Percentiles rank a stretch among this genome's conserved stretches.
Evolutionary conservation across 1,140 invertebrate genomes (phyloP).

Genomic region (Nasonia longicornis): DNA sequence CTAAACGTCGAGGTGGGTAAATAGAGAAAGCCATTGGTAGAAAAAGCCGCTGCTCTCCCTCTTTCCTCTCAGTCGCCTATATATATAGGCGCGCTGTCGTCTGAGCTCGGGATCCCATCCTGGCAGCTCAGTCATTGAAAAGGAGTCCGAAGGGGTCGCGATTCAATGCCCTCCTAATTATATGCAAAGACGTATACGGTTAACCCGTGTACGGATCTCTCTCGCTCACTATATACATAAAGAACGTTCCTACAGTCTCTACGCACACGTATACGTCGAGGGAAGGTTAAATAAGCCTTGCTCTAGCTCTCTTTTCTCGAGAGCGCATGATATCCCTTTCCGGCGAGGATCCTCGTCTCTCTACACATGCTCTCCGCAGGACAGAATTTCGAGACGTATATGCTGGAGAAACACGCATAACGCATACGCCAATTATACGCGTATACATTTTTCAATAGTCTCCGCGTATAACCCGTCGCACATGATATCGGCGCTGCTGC

Average conservation of each 20-base stretch:
- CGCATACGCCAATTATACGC: background rate
- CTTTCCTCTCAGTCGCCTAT: background rate
- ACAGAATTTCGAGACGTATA: background rate
- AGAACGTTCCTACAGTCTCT: background rate
- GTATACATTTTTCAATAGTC: background rate
- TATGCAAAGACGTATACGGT: constrained; percentile 60
- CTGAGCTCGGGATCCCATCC: constrained; percentile 53
- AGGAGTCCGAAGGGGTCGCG: constrained; percentile 55
- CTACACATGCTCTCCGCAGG: background rate
- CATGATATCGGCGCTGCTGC: background rate
- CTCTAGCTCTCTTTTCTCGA: constrained; percentile 12
- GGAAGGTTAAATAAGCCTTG: constrained; percentile 40
- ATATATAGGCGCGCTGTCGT: background rate
- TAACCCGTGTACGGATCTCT: constrained; percentile 48
- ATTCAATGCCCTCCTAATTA: constrained; percentile 64
- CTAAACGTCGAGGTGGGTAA: background rate
- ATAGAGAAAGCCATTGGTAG: background rate
- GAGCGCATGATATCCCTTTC: constrained; percentile 16
- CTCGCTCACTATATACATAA: constrained; percentile 9
- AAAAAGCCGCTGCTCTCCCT: background rate
- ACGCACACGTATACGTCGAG: constrained; percentile 6
- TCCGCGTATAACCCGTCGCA: background rate
- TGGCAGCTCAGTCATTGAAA: constrained; percentile 57
- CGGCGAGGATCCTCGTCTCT: background rate
- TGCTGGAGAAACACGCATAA: constrained; percentile 24